phyloP scores from a whole-genome alignment of 2,888 invertebrate genomes.

The Hofmannophila pseudospretella region DNA sequence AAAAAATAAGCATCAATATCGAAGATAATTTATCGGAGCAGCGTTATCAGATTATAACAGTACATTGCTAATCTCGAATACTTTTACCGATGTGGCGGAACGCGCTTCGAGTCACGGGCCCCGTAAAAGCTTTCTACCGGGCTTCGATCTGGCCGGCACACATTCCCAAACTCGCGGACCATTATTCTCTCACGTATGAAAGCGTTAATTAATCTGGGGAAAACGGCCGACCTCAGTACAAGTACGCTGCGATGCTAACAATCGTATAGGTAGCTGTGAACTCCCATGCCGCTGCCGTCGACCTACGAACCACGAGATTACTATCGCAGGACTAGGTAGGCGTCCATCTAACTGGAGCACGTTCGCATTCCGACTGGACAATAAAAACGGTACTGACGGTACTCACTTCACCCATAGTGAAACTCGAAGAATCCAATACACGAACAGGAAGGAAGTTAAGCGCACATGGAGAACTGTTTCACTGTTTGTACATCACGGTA shows the following conservation, averaged over 20 bases:
- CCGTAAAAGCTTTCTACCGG: conserved; percentile 51
- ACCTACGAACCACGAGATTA: conserved; percentile 61
- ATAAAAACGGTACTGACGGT: conserved; percentile 31
- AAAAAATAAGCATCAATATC: conserved; percentile 46
- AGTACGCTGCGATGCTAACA: conserved; percentile 9
- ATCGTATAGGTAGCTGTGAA: conserved; percentile 8
- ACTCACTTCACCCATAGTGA: conserved; percentile 69
- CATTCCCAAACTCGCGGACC: conserved; percentile 39
- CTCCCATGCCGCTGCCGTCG: conserved; percentile 44
- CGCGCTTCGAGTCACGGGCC: conserved; percentile 20
- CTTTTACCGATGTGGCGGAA: conserved; percentile 36
- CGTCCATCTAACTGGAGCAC: conserved; percentile 49
- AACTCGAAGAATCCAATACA: conserved; percentile 37
- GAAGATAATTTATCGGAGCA: conserved; percentile 49
- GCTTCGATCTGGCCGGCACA: conserved; percentile 35
- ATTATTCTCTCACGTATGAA: conserved; percentile 35
- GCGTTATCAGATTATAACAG: conserved; percentile 59
- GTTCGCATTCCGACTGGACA: conserved; percentile 38
- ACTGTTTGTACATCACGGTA: conserved; percentile 62
- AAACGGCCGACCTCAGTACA: conserved; percentile 14
- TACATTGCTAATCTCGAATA: conserved; percentile 36
- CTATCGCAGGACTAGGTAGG: conserved; percentile 46
- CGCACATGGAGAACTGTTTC: conserved; percentile 47
- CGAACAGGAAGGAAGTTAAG: conserved; percentile 33
- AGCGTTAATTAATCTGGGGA: conserved; percentile 42